Base-by-base conservation (phyloP, 1,140 invertebrate genomes). In the Papilio aristodemus region DNA sequence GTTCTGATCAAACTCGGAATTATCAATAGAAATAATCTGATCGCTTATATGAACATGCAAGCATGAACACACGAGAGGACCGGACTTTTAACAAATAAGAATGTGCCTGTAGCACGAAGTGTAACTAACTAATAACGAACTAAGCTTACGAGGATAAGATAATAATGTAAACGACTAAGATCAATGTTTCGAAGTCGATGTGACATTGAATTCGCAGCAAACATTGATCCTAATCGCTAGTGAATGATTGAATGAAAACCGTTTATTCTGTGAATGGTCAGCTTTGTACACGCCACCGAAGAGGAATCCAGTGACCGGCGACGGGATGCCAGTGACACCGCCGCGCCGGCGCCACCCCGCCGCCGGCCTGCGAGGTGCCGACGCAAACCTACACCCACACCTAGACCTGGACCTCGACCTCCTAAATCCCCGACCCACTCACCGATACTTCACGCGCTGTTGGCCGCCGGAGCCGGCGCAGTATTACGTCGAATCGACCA, bases 251-350 rank as follows among this genome's bases (percentile, higher is more conserved):
- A 84, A 89, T 89, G 81, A 89, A 89, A 89, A 85, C 77, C 80
- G 79, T 80, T 82, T 87, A 74, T 91, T 89, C 85, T 89, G 83
- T 85, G 71, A 85, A 86, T 89, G 87, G 81, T 88, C 85, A 91
- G 87, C 83, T 75, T 80, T 80, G 72, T 87, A 85, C 84, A 78
- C 78, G 76, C 89, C 87, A 83, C 89, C 89, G 86, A 87, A 84
- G 86, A 89, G 91, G 83, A 92, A 92, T 77, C 91, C 91, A 68
- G 91, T 92, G 77, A 92, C 91, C 64, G 91, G 91, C 70, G 90
- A 90, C 73, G 91, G 91, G 70, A 88, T 92, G 71, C 64, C 67
- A 67, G 72, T 91, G 78, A 82, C 85, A 73, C 85, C 82, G 75
- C 81, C 71, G 77, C 81, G 84, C 32, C 83, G 90, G 71, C 84